These are phyloP conservation scores for Styela plicata DNA, from an alignment of 23 tunicate species.

Conservation along the genomic window DNA sequence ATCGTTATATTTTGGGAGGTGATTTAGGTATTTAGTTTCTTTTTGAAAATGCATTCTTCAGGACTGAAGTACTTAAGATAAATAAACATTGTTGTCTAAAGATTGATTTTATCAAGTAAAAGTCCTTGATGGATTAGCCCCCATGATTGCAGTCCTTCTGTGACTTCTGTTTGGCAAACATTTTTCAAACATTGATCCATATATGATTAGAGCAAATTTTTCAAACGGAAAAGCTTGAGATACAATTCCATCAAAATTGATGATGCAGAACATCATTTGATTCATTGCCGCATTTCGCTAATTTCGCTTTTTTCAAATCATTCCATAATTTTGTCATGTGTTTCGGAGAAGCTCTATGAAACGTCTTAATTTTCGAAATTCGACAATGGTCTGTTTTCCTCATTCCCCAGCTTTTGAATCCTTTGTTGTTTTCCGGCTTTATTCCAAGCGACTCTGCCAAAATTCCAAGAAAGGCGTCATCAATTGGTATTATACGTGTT, in stretches of 20 bases:
- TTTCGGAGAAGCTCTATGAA: constrained; percentile 55
- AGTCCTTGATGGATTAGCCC: too few species aligned
- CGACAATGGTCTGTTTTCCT: constrained; percentile 36
- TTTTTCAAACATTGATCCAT: too few species aligned
- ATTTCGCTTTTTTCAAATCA: constrained; percentile 20
- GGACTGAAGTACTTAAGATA: too few species aligned
- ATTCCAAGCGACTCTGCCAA: constrained; percentile 48
- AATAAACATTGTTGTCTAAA: too few species aligned
- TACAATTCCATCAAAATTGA: not conserved
- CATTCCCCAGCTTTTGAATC: constrained; percentile 91
- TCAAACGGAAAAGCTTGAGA: too few species aligned
- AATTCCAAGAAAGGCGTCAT: constrained; percentile 88
- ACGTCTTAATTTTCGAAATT: constrained; percentile 59
- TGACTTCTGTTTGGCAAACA: too few species aligned
- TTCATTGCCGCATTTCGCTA: not conserved
- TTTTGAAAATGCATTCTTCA: too few species aligned
- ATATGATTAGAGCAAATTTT: too few species aligned
- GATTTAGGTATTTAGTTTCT: too few species aligned
- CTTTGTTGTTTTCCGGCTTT: constrained; percentile 44
- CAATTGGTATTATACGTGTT: constrained; percentile 73
- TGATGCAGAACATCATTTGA: not conserved
- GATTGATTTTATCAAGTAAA: too few species aligned
- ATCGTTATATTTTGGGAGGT: too few species aligned
- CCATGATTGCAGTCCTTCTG: too few species aligned
- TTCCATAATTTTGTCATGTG: constrained; percentile 37